These are phyloP conservation scores for Iphiclides podalirius DNA, from an alignment of 2,888 invertebrate species.

Conservation along the genomic window DNA sequence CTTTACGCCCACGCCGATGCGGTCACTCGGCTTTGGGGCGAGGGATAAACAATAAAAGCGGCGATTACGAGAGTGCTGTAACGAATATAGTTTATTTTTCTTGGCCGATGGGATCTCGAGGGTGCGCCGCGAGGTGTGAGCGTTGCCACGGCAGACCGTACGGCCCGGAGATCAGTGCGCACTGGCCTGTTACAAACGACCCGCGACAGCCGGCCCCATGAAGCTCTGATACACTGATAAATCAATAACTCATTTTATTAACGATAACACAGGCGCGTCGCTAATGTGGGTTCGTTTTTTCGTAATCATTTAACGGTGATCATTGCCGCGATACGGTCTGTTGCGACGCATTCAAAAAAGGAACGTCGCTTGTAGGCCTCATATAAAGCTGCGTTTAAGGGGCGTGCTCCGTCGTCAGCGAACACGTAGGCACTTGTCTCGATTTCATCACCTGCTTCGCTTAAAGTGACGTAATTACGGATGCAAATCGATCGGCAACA, in stretches of 20 bases:
- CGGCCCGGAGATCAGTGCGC: conserved; percentile 57
- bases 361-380: conserved; percentile 20
- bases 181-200: conserved; percentile 63
- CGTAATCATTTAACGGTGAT: conserved; percentile 28
- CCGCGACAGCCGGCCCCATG: conserved; percentile 68
- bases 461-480: conserved; percentile 77
- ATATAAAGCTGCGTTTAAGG: conserved; percentile 64
- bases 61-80: conserved; percentile 73
- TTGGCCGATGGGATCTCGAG: conserved; percentile 61
- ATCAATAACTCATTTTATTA: conserved; percentile 65
- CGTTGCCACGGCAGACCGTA: conserved; percentile 59
- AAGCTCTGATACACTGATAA: conserved; percentile 71
- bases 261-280: conserved; percentile 45
- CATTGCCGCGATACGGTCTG: conserved; percentile 18
- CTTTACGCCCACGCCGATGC: conserved; percentile 72
- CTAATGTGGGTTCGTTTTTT: conserved; percentile 33
- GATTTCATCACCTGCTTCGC: conserved; percentile 75
- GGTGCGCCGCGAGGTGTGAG: conserved; percentile 53
- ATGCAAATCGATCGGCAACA: conserved; percentile 78
- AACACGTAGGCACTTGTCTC: conserved; percentile 74
- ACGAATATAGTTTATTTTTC: conserved; percentile 74
- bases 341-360: conserved; percentile 10
- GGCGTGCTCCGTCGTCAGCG: conserved; percentile 58
- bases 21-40: conserved; percentile 69
- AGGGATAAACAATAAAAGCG: conserved; percentile 76